Evolutionary conservation across 2,888 invertebrate genomes (phyloP).

Genomic region (Gandaritis pyraliata): DNA sequence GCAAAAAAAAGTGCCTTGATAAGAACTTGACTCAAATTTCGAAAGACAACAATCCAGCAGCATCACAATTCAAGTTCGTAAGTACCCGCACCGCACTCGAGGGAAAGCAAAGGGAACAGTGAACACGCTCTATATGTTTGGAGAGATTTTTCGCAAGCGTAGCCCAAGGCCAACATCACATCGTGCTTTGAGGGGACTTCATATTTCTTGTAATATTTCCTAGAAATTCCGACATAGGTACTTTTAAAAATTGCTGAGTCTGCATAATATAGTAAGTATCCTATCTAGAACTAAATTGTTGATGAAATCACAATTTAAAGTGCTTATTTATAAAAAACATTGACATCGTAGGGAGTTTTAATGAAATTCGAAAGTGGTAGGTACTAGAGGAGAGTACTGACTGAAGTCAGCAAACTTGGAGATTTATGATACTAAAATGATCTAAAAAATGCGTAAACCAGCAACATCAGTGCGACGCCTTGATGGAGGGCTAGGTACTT

Average conservation of each 20-base stretch:
- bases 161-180: conserved; percentile 29
- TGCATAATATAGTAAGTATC: not conserved
- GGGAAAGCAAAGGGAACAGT: conserved; percentile 18
- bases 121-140: conserved; percentile 18
- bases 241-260: conserved; percentile 10
- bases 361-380: too few species aligned
- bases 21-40: conserved; percentile 17
- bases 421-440: too few species aligned
- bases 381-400: too few species aligned
- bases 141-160: conserved; percentile 30
- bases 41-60: conserved; percentile 5
- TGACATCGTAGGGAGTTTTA: too few species aligned
- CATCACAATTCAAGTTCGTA: conserved; percentile 16
- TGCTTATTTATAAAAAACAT: too few species aligned
- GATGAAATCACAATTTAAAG: too few species aligned
- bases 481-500: too few species aligned
- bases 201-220: conserved; percentile 16
- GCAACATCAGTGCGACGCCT: too few species aligned
- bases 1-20: conserved; percentile 4
- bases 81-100: conserved; percentile 11
- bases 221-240: conserved; percentile 6
- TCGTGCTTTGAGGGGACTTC: conserved; percentile 24
- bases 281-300: not conserved
- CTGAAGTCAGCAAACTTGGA: too few species aligned
- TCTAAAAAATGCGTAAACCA: too few species aligned